These are phyloP conservation scores for Halocaridina rubra DNA, from an alignment of 2,888 invertebrate genomes.

Conservation along the genomic window DNA sequence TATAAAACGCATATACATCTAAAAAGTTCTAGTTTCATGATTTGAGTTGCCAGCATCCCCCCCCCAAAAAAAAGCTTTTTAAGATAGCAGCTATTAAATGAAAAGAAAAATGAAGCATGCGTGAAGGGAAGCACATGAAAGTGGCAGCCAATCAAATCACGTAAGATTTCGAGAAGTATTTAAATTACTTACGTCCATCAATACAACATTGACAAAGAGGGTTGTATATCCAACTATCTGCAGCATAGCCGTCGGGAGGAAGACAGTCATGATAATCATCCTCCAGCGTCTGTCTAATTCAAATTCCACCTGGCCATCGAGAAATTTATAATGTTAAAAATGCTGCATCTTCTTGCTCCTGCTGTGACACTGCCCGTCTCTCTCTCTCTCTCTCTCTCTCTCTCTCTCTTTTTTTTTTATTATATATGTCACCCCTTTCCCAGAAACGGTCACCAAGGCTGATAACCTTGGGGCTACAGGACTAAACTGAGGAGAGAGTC, in stretches of 20 bases:
- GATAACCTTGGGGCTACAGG: not conserved
- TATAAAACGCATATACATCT: too few relatives aligned
- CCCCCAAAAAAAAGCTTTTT: too few relatives aligned
- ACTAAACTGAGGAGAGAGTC: not conserved
- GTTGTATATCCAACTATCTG: constrained; percentile 29
- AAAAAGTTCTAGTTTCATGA: too few relatives aligned
- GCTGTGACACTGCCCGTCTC: not conserved
- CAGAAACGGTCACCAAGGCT: not conserved
- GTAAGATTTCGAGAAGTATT: too few relatives aligned
- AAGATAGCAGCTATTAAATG: too few relatives aligned
- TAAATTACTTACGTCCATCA: constrained; percentile 25
- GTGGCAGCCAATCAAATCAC: too few relatives aligned
- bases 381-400: constrained; percentile 7
- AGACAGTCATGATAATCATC: constrained; percentile 31
- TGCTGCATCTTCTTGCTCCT: not conserved
- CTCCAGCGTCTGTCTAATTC: constrained; percentile 37
- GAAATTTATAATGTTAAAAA: not conserved
- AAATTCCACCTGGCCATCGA: constrained; percentile 18
- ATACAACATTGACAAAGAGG: constrained; percentile 15
- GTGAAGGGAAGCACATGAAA: too few relatives aligned
- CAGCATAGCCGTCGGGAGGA: constrained; percentile 37
- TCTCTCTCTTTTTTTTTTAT: not conserved
- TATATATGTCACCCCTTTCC: not conserved
- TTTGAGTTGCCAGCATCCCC: too few relatives aligned
- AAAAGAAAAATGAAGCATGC: too few relatives aligned